Conservation (phyloP, 2,797 vertebrate species). For the Valencia hispanica region DNA sequence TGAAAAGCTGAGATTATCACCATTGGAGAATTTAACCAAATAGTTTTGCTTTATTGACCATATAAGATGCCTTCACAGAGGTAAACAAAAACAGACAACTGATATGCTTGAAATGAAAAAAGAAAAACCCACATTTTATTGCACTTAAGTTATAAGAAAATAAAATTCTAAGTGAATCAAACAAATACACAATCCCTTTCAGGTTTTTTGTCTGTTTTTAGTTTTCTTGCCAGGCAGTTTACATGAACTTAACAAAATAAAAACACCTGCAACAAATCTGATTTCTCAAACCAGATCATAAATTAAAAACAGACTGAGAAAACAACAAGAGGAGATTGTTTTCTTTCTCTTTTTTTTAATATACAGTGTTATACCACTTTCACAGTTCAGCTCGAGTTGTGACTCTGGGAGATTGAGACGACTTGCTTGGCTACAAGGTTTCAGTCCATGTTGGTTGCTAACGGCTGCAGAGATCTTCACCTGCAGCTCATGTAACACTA, state of each 20-base stretch:
- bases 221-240: conserved; percentile 98
- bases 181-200: conserved; percentile 99
- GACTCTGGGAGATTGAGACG: conserved; percentile 97
- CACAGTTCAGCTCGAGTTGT: conserved; percentile 99
- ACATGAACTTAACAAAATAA: conserved; percentile 95
- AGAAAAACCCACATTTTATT: conserved; percentile 98
- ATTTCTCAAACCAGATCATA: conserved; percentile 99
- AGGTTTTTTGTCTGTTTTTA: conserved; percentile 90
- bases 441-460: conserved; percentile 74
- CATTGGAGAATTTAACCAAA: conserved; percentile 77
- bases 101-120: conserved; percentile 86
- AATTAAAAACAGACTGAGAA: conserved; percentile 89
- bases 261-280: conserved; percentile 94
- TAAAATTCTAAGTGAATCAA: conserved; percentile 99
- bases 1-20: conserved; percentile 46
- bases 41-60: conserved; percentile 85
- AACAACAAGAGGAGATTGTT: conserved; percentile 82
- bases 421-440: conserved; percentile 87
- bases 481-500: conserved; percentile 87
- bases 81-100: conserved; percentile 84
- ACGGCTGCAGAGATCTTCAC: conserved; percentile 71
- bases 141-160: conserved; percentile 99
- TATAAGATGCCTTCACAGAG: conserved; percentile 81
- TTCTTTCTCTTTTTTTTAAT: conserved; percentile 84
- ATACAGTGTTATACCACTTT: conserved; percentile 99